Conservation (phyloP, 2,888 invertebrate genomes). For the Nineta flava region DNA sequence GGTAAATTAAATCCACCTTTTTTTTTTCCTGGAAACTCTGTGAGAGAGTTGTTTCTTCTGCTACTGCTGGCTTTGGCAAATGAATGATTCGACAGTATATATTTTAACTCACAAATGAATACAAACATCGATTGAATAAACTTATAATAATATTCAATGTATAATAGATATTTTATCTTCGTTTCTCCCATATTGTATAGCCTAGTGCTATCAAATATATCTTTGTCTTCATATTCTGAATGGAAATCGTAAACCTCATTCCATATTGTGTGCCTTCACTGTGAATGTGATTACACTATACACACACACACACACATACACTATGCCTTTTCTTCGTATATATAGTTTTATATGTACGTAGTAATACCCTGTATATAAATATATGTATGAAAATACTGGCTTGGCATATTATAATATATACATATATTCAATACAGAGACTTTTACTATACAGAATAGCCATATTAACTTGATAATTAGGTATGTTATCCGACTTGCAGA, state of each 20-base stretch:
- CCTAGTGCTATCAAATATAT: conserved; percentile 6
- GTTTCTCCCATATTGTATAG: conserved; percentile 15
- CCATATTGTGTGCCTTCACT: conserved; percentile 15
- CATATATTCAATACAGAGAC: no score
- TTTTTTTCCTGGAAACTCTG: not conserved
- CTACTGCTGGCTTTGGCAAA: not conserved
- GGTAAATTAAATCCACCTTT: no score
- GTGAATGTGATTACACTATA: no score
- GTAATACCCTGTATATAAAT: no score
- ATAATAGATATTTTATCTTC: conserved; percentile 24
- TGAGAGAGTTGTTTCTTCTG: not conserved
- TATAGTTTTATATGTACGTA: no score
- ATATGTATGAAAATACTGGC: no score
- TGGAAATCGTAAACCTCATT: conserved; percentile 30
- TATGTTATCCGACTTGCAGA: conserved; percentile 82
- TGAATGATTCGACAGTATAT: no score
- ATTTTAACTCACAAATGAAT: conserved; percentile 45
- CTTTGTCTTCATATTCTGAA: conserved; percentile 14
- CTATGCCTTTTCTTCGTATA: no score
- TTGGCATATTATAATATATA: no score
- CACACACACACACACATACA: no score
- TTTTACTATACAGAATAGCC: conserved; percentile 48
- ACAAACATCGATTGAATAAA: conserved; percentile 47
- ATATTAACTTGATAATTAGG: conserved; percentile 85
- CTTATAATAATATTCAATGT: conserved; percentile 49